These are phyloP conservation scores for Nephrotoma appendiculata DNA, from an alignment of 2,888 invertebrate species.

Conservation along the genomic window DNA sequence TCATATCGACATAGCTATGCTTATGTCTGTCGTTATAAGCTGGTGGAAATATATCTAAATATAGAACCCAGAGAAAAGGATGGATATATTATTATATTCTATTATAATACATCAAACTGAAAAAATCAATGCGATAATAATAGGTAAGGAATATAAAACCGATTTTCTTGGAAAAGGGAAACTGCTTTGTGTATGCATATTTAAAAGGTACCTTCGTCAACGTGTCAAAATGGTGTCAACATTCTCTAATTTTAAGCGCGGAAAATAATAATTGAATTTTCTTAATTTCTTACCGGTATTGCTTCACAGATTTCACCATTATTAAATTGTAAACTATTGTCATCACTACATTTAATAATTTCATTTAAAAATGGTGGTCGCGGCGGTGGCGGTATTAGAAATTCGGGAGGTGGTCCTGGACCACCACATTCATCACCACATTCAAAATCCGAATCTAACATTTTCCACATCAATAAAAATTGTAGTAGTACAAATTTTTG, in stretches of 20 bases:
- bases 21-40: neutral
- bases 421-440: conserved; percentile 30
- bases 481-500: neutral
- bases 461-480: conserved; percentile 29
- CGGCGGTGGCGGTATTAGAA: conserved; percentile 30
- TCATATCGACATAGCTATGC: neutral
- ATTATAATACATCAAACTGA: neutral
- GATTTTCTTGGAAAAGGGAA: neutral
- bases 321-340: conserved; percentile 15
- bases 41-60: neutral
- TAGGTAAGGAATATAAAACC: neutral
- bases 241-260: neutral
- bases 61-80: neutral
- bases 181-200: neutral
- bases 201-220: neutral
- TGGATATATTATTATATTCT: too few relatives aligned
- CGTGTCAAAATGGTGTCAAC: neutral
- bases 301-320: conserved; percentile 30
- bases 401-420: conserved; percentile 30
- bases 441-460: conserved; percentile 27
- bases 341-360: conserved; percentile 14
- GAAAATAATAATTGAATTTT: neutral
- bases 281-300: conserved; percentile 26
- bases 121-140: neutral
- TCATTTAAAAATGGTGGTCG: conserved; percentile 26